Base-by-base conservation (phyloP, 2,888 invertebrate genomes). In the Habroteleia sp. region DNA sequence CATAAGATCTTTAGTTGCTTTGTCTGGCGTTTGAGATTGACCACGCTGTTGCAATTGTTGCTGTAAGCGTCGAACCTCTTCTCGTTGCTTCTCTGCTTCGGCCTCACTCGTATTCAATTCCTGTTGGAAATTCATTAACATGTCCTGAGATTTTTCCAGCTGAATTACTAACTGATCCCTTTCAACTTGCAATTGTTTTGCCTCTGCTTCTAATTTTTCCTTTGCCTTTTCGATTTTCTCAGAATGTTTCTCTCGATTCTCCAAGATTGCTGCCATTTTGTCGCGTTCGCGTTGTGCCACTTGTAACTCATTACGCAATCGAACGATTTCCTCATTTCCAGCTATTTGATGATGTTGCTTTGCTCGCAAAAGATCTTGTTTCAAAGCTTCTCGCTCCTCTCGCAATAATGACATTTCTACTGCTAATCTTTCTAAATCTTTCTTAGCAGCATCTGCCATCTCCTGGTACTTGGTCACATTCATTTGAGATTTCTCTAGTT, bases 101-200 rank as follows among this genome's bases (percentile, higher is more conserved):
- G 93, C 91, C 89, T 96, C 96, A 79, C 95, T 94, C 78, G 94
- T 92, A 79, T 95, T 95, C 48, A 97, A 88, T 85, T 97, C 96
- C 86, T 96, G 94, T 87, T 96, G 97, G 94, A 97, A 96, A 89
- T 96, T 96, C 89, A 96, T 94, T 66, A 97, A 90, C 93, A 97
- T 96, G 81, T 96, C 96, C 87, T 97, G 97, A 33, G 96, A 96
- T 89, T 97, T 97, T 88, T 97, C 96, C 85, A 97, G 88, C 87
- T 97, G 97, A 77, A 94, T 93, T 0, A 96, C 96, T 75, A 97
- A 89, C 88, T 97, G 96, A 87, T 97, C 96, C 44, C 95, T 83
- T 87, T 97, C 97, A 77, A 94, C 92, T 10, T 95, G 94, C 82
- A 97, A 88, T 87, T 96, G 96, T 83, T 96, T 96, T 60, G 95